Conservation (phyloP, 2,113 vertebrate genomes). For the Fukomys damarensis region DNA sequence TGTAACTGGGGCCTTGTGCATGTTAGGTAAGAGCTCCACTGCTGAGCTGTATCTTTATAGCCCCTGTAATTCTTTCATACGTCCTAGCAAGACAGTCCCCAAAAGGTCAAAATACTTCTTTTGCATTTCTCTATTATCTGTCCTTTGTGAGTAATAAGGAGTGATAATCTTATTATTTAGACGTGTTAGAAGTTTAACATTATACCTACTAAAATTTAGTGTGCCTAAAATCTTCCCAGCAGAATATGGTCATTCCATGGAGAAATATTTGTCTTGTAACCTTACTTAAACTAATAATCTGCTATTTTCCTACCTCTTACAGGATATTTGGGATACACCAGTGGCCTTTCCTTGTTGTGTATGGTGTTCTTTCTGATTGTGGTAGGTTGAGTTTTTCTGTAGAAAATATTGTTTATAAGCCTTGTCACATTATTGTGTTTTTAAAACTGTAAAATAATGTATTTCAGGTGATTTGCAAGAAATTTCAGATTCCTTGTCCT, state of each 20-base stretch:
- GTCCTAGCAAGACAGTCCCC: background rate
- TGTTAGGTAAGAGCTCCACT: background rate
- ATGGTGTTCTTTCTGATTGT: conserved; percentile 99
- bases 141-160: background rate
- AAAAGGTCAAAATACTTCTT: background rate
- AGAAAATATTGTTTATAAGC: background rate
- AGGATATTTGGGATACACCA: conserved; percentile 99
- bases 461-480: conserved; percentile 97
- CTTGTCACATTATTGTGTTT: background rate
- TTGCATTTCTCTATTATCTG: background rate
- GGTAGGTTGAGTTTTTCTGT: conserved; percentile 88
- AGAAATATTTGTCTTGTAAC: background rate
- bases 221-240: background rate
- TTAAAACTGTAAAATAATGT: background rate
- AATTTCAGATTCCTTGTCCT: conserved; percentile 95
- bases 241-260: background rate
- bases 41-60: no score
- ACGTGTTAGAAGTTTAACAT: background rate
- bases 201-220: background rate
- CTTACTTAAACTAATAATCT: background rate
- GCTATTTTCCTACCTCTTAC: background rate
- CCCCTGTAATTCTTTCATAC: background rate
- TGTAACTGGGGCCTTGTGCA: background rate
- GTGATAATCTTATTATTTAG: background rate
- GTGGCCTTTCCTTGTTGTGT: conserved; percentile 96